A percentile compares a stretch with the other conserved stretches of the same genome.
Conservation (phyloP, 2,888 invertebrate species). For the Orthosia gothica region DNA sequence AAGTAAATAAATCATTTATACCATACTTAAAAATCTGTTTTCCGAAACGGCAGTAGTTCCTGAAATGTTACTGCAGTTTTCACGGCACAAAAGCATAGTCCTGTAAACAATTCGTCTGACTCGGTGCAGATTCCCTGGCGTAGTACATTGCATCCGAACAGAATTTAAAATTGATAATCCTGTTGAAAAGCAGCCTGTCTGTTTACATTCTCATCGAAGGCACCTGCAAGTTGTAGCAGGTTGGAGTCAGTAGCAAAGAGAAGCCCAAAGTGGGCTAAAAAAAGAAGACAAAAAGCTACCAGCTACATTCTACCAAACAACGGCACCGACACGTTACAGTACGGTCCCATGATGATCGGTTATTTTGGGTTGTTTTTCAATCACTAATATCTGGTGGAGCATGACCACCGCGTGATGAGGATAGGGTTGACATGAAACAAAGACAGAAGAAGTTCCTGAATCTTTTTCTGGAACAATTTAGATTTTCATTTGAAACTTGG, state of each 20-base stretch:
- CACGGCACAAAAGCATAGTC: constrained; percentile 2
- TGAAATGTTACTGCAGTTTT: constrained; percentile 4
- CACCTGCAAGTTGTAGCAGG: constrained; percentile 24
- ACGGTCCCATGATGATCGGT: constrained; percentile 79
- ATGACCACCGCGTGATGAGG: constrained; percentile 75
- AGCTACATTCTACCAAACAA: constrained; percentile 61
- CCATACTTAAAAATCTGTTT: neutral
- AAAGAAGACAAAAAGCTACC: constrained; percentile 44
- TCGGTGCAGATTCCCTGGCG: neutral
- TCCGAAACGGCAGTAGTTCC: neutral
- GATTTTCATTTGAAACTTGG: neutral
- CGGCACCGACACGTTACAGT: constrained; percentile 72
- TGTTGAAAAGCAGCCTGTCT: constrained; percentile 5
- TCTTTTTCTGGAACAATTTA: neutral
- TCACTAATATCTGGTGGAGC: constrained; percentile 82
- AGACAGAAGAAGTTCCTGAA: neutral
- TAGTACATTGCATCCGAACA: neutral
- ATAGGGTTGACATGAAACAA: constrained; percentile 69
- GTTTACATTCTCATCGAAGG: constrained; percentile 5
- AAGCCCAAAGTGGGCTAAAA: constrained; percentile 27
- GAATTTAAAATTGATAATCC: constrained; percentile 16
- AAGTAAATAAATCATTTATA: neutral
- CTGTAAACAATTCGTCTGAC: neutral
- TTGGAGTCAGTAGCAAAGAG: constrained; percentile 37
- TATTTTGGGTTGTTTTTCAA: constrained; percentile 82